Base-by-base conservation (phyloP, 2,888 invertebrate species). In the Choreutis nemorana region DNA sequence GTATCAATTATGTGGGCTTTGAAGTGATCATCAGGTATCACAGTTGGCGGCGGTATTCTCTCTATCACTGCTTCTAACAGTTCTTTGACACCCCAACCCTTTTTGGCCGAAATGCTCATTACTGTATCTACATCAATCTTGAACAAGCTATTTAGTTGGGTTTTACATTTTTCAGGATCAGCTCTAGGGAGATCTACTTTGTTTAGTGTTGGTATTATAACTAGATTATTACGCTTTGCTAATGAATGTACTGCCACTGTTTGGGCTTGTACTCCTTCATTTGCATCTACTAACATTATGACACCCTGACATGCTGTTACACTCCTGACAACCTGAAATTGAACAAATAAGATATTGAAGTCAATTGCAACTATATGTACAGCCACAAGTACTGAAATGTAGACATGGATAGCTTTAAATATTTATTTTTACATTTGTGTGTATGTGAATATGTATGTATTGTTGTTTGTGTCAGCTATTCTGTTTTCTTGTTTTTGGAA, bases 211-310 rank as follows among this genome's bases (percentile, higher is more conserved):
- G 98, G 97, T 49, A 98, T 87, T 33, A 98, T 88, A 1, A 82
- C 68, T 29, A 97, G 68, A 45, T 95, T 87, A 41, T 85, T 86
- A 29, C 86, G 86, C 65, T 90, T 90, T 0, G 98, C 97, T 37
- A 97, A 67, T 58, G 92, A 90, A 70, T 94, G 97, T 51, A 98
- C 98, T 9, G 98, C 97, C 2, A 98, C 94, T 0, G 98, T 99
- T 71, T 99, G 98, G 0, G 98, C 97, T 77, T 97, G 95, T 2
- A 97, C 88, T 5, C 91, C 91, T 81, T 96, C 94, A 68, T 96
- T 97, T 1, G 98, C 96, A 77, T 98, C 98, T 0, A 99, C 94
- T 28, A 99, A 70, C 31, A 99, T 78, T 39, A 99, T 85, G 1
- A 95, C 97, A 6, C 97, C 97, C 80, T 97, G 94, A 55, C 96